phyloP scores from a whole-genome alignment of 2,888 invertebrate genomes.

The Phaedon cochleariae region DNA sequence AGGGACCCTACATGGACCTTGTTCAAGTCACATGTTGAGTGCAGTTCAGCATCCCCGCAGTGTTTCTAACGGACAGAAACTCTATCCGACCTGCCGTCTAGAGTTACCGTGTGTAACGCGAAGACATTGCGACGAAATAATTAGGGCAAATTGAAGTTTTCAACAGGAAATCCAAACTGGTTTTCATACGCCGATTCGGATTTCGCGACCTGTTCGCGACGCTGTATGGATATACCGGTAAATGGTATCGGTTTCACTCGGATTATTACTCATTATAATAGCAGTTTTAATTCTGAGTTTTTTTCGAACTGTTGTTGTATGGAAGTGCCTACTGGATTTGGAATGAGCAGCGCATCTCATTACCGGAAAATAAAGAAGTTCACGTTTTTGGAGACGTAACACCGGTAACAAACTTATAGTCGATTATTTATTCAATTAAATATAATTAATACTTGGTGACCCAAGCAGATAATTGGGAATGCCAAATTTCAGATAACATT shows the following conservation, averaged over 20 bases:
- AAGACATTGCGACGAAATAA: conserved; percentile 41
- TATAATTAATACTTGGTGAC: too few relatives aligned
- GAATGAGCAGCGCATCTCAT: too few relatives aligned
- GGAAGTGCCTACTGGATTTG: conserved; percentile 20
- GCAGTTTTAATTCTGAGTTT: conserved; percentile 19
- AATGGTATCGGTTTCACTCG: conserved; percentile 43
- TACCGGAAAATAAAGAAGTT: too few relatives aligned
- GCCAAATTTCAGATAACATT: too few relatives aligned
- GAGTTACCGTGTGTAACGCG: conserved; percentile 36
- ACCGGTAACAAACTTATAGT: too few relatives aligned
- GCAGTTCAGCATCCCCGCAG: neutral
- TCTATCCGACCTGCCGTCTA: conserved; percentile 26
- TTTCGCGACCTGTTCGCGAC: conserved; percentile 42
- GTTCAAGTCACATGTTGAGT: too few relatives aligned
- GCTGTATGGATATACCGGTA: conserved; percentile 26
- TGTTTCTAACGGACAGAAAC: neutral
- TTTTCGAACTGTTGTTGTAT: conserved; percentile 27
- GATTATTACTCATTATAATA: conserved; percentile 20
- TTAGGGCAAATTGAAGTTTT: conserved; percentile 45
- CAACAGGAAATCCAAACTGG: conserved; percentile 48
- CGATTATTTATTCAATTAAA: too few relatives aligned
- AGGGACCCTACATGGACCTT: too few relatives aligned
- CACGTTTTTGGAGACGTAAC: too few relatives aligned
- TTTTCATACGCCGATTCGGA: conserved; percentile 44
- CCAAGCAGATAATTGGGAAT: too few relatives aligned